A percentile compares a stretch with the other conserved stretches of the same genome.
phyloP scores from a whole-genome alignment of 2,888 invertebrate species.

The Nomada flava region DNA sequence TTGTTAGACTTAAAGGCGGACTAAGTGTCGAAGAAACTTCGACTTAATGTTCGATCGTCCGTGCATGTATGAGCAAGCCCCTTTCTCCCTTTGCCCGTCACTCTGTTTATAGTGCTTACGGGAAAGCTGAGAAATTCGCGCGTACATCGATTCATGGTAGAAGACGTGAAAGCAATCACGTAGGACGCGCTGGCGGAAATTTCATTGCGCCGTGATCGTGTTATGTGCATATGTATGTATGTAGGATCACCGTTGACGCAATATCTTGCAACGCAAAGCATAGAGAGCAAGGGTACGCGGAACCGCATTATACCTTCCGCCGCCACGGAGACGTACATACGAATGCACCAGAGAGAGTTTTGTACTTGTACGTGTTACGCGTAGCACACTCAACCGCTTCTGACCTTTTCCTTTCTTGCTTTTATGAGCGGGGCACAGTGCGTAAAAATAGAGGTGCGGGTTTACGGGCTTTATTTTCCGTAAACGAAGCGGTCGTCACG shows the following conservation, averaged over 20 bases:
- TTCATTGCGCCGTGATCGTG: slow-evolving; percentile 2
- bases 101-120: not conserved
- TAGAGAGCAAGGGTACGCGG: slow-evolving; percentile 8
- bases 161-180: not conserved
- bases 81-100: not conserved
- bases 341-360: slow-evolving; percentile 3
- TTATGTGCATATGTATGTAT: slow-evolving; percentile 12
- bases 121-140: not conserved
- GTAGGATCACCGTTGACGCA: slow-evolving; percentile 27
- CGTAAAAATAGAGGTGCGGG: slow-evolving; percentile 31
- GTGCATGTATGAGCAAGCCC: too few species aligned
- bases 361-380: not conserved
- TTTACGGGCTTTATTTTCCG: not conserved
- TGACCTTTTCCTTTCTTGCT: not conserved
- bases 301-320: not conserved
- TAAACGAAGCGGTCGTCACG: not conserved
- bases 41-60: slow-evolving; percentile 1
- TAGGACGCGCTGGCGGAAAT: slow-evolving; percentile 1
- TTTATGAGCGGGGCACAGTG: slow-evolving; percentile 16
- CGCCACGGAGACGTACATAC: not conserved
- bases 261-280: slow-evolving; percentile 28
- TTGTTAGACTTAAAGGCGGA: too few species aligned
- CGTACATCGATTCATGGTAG: not conserved
- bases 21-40: too few species aligned
- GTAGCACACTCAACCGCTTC: not conserved